Percentiles rank a stretch among this genome's conserved stretches.
These are phyloP conservation scores for Hydrolagus affinis DNA, from an alignment of 2,113 vertebrate genomes.

Conservation along the genomic window DNA sequence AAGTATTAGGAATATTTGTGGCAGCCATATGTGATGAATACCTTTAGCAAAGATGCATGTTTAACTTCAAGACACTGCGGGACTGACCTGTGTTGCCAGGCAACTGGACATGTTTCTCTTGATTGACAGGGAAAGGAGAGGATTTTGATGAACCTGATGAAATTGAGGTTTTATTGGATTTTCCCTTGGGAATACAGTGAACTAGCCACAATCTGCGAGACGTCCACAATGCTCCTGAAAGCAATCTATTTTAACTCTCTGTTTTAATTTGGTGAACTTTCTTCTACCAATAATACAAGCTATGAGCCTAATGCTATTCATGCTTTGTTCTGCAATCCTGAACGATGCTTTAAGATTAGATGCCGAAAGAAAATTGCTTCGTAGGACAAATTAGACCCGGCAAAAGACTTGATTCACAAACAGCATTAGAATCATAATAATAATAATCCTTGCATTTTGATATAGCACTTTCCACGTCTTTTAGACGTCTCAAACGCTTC, in stretches of 20 bases:
- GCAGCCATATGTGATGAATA: neutral
- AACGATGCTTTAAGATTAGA: neutral
- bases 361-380: too few relatives aligned
- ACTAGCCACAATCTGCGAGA: neutral
- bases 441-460: too few relatives aligned
- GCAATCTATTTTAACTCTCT: neutral
- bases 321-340: neutral
- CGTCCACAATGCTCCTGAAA: neutral
- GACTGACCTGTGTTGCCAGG: constrained; percentile 6
- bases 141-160: constrained; percentile 22
- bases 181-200: neutral
- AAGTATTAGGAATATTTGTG: too few relatives aligned
- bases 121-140: neutral
- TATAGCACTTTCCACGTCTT: too few relatives aligned
- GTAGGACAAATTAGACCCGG: too few relatives aligned
- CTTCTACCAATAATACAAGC: neutral
- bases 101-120: neutral
- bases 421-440: too few relatives aligned
- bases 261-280: neutral
- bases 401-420: too few relatives aligned
- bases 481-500: too few relatives aligned
- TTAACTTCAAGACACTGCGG: neutral
- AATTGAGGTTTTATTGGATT: neutral
- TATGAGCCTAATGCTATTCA: neutral
- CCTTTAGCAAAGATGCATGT: neutral